Evolutionary conservation across 2,113 vertebrate genomes (phyloP).

Genomic region (Nipponia nippon): DNA sequence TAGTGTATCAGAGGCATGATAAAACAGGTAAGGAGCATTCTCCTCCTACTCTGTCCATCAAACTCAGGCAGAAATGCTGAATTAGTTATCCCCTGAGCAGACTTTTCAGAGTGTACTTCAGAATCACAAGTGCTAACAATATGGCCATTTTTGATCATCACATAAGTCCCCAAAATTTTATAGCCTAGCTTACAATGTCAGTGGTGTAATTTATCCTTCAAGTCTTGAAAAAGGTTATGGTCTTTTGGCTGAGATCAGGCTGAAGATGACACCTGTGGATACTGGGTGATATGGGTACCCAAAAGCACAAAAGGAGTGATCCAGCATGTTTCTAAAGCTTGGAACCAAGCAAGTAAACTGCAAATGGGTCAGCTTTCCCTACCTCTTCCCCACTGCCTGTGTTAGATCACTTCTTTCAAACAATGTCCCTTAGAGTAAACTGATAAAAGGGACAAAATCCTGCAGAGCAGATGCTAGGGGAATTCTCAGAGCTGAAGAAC

Average conservation of each 20-base stretch:
- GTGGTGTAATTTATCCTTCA: background rate
- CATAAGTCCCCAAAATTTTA: background rate
- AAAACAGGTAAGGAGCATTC: background rate
- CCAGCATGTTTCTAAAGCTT: background rate
- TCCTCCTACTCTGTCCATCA: background rate
- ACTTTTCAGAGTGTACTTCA: background rate
- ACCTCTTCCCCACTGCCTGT: rapidly evolving
- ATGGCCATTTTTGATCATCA: background rate
- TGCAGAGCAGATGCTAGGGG: background rate
- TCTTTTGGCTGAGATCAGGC: background rate
- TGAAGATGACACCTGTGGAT: background rate
- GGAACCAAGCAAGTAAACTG: background rate
- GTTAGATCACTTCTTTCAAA: background rate
- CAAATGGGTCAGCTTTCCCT: background rate
- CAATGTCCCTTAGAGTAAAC: background rate
- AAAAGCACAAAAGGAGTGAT: background rate
- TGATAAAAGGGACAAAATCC: background rate
- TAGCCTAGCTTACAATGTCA: background rate
- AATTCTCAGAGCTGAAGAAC: background rate
- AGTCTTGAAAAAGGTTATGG: background rate
- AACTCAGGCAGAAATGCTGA: background rate
- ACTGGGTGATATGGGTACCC: background rate
- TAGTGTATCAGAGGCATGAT: background rate
- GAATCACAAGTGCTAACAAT: background rate
- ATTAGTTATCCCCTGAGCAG: background rate